Conservation (phyloP, 2,797 vertebrate genomes). For the Enteromius thamalakanensis region DNA sequence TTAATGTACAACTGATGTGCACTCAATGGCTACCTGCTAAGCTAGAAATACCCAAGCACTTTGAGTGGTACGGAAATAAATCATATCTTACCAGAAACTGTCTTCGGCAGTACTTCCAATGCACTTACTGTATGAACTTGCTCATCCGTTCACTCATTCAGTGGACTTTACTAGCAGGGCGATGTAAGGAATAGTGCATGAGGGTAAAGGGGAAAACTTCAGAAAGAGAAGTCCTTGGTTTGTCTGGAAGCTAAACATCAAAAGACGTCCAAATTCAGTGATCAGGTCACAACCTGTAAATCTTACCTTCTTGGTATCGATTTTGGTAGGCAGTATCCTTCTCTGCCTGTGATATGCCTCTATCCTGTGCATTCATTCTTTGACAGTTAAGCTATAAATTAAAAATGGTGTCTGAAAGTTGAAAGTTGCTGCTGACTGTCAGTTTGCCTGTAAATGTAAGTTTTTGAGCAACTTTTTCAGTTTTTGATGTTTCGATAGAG, state of each 20-base stretch:
- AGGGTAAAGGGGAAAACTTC: not conserved
- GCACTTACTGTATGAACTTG: not conserved
- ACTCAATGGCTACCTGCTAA: not conserved
- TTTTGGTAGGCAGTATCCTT: not conserved
- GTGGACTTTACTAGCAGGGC: not conserved
- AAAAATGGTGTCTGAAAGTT: not conserved
- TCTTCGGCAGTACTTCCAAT: not conserved
- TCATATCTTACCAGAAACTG: not conserved
- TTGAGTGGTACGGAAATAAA: not conserved
- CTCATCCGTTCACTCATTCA: not conserved
- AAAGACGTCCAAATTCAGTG: not conserved
- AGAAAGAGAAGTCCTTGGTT: not conserved
- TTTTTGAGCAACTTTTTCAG: not conserved
- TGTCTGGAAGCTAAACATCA: not conserved
- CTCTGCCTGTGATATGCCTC: not conserved
- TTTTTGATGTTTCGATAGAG: not conserved
- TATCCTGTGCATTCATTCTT: not conserved
- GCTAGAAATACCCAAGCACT: not conserved
- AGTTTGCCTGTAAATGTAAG: not conserved
- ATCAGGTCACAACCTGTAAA: not conserved
- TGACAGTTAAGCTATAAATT: conserved; percentile 1
- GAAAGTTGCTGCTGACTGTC: not conserved
- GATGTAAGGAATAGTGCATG: not conserved
- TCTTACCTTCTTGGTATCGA: not conserved
- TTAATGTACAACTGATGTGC: not conserved